Percentiles rank a stretch among this genome's conserved stretches.
phyloP scores from a whole-genome alignment of 2,797 vertebrate species.

The Paramormyrops hopkinsi region DNA sequence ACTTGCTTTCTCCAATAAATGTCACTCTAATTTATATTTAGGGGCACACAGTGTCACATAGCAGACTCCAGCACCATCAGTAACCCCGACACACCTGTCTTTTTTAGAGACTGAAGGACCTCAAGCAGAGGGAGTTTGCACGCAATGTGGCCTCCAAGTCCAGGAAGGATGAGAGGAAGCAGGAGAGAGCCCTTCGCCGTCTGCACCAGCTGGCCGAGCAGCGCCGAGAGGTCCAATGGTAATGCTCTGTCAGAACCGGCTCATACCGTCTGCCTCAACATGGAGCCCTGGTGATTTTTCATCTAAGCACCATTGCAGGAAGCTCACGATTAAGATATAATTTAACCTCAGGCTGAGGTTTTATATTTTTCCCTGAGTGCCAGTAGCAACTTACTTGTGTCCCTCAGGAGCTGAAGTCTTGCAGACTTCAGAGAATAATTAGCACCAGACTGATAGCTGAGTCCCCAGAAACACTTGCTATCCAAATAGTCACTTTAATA shows the following conservation, averaged over 20 bases:
- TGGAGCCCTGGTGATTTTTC: not conserved
- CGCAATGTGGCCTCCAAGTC: constrained; percentile 77
- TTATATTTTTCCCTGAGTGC: not conserved
- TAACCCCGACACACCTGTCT: constrained; percentile 23
- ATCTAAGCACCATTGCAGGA: not conserved
- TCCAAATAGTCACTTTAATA: constrained; percentile 8
- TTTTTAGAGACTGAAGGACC: constrained; percentile 74
- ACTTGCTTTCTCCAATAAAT: constrained; percentile 26
- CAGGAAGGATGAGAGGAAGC: constrained; percentile 75
- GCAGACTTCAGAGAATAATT: constrained; percentile 6
- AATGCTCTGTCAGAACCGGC: constrained; percentile 34
- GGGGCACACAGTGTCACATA: not conserved
- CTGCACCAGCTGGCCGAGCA: constrained; percentile 73
- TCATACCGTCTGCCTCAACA: not conserved
- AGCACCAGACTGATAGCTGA: not conserved
- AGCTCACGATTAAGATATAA: not conserved
- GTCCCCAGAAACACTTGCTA: not conserved
- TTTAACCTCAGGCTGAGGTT: not conserved
- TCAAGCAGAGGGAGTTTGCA: constrained; percentile 82
- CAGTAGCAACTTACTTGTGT: not conserved
- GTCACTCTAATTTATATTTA: constrained; percentile 29
- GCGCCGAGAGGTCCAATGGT: constrained; percentile 68
- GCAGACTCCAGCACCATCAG: not conserved
- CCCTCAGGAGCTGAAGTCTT: not conserved
- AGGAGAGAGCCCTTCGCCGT: constrained; percentile 74